These are phyloP conservation scores for Zosterops hypoxanthus DNA, from an alignment of 2,113 vertebrate genomes.

Conservation along the genomic window DNA sequence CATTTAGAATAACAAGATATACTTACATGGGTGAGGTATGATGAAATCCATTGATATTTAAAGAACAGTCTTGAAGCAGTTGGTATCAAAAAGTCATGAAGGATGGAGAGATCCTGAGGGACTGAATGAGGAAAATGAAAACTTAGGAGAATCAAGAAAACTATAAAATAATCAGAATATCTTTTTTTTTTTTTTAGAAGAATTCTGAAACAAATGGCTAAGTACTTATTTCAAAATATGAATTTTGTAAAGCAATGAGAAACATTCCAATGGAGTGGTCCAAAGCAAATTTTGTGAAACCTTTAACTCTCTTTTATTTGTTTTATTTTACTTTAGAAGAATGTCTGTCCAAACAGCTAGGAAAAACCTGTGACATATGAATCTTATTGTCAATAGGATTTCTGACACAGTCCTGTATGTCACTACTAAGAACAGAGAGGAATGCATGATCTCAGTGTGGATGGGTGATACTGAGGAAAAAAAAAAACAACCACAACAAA, in stretches of 20 bases:
- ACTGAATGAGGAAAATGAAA: neutral
- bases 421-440: neutral
- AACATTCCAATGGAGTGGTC: neutral
- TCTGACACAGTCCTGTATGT: neutral
- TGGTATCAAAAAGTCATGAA: neutral
- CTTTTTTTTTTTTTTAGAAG: neutral
- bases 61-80: neutral
- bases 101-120: neutral
- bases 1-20: neutral
- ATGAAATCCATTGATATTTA: neutral
- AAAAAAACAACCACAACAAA: neutral
- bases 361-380: neutral
- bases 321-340: neutral
- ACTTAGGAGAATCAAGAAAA: neutral
- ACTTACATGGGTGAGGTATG: neutral
- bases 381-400: neutral
- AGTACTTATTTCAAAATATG: neutral
- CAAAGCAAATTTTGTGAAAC: neutral
- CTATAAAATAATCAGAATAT: neutral
- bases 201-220: neutral
- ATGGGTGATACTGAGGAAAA: neutral
- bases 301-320: neutral
- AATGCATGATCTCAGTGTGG: neutral
- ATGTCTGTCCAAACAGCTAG: neutral
- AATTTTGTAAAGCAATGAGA: neutral